Conservation (phyloP, 2,797 vertebrate species). For the Anguilla anguilla region DNA sequence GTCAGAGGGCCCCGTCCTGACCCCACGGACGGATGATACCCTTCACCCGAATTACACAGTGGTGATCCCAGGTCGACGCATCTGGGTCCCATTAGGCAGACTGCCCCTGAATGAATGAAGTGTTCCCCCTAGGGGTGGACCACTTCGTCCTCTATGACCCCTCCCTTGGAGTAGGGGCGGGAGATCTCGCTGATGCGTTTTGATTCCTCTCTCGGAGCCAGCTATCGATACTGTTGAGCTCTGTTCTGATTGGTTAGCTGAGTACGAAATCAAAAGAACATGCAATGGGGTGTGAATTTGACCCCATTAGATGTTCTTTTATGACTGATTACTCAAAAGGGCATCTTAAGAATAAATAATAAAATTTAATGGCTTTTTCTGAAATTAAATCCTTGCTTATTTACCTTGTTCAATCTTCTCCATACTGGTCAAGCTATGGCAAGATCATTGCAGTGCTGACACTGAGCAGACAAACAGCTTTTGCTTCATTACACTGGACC, state of each 20-base stretch:
- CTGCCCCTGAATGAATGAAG: conserved; percentile 60
- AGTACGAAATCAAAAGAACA: conserved; percentile 34
- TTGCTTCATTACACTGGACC: not conserved
- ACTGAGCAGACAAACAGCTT: not conserved
- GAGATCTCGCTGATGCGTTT: conserved; percentile 13
- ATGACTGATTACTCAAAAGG: not conserved
- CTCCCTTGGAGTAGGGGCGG: conserved; percentile 20
- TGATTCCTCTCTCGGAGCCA: conserved; percentile 17
- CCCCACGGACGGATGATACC: conserved; percentile 60
- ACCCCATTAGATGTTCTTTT: not conserved
- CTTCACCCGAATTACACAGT: conserved; percentile 67
- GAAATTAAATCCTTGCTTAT: not conserved
- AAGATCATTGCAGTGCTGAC: not conserved
- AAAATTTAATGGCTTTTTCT: not conserved
- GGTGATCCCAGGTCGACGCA: conserved; percentile 56
- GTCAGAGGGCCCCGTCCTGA: conserved; percentile 38
- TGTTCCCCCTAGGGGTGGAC: conserved; percentile 39
- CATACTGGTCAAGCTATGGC: not conserved
- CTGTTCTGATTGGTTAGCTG: conserved; percentile 29
- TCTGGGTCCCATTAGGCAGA: conserved; percentile 70
- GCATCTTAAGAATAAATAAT: not conserved
- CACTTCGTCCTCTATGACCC: conserved; percentile 41
- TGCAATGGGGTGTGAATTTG: not conserved
- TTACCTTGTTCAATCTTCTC: not conserved
- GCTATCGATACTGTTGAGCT: conserved; percentile 31